These are phyloP conservation scores for Lycodopsis pacificus DNA, from an alignment of 2,797 vertebrate species.

Conservation along the genomic window DNA sequence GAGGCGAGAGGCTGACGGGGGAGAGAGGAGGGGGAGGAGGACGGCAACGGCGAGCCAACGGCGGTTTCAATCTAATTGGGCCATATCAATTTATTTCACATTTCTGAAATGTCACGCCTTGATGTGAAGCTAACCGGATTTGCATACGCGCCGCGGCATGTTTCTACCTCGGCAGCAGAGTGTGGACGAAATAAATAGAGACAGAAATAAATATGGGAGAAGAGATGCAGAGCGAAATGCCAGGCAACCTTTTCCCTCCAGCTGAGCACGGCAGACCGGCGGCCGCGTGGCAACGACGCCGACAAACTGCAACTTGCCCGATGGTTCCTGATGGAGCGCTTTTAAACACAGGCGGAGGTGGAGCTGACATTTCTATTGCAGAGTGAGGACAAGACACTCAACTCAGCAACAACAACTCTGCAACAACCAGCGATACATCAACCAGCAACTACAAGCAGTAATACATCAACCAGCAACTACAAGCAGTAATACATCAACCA, in stretches of 20 bases:
- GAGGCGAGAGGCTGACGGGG: conserved; percentile 54
- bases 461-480: not conserved
- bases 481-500: not conserved
- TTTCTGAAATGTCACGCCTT: conserved; percentile 76
- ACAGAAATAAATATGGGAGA: conserved; percentile 55
- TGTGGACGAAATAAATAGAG: conserved; percentile 64
- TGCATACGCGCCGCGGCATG: conserved; percentile 47
- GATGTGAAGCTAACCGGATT: conserved; percentile 66
- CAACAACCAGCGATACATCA: not conserved
- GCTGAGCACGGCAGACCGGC: not conserved
- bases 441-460: not conserved
- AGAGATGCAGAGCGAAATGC: conserved; percentile 24
- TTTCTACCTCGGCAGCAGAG: conserved; percentile 49
- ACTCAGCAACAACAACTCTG: not conserved
- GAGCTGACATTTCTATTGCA: conserved; percentile 23
- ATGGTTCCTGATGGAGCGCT: conserved; percentile 4
- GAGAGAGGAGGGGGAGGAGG: conserved; percentile 14
- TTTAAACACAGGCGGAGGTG: conserved; percentile 7
- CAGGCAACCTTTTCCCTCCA: conserved; percentile 7
- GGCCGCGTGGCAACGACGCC: not conserved
- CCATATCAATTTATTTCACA: conserved; percentile 77
- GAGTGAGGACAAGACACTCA: not conserved
- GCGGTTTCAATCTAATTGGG: conserved; percentile 67
- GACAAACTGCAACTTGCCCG: not conserved
- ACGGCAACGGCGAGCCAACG: conserved; percentile 29